Percentiles rank a stretch among this genome's conserved stretches.
phyloP scores from a whole-genome alignment of 2,113 vertebrate species.

The Rhinolophus ferrumequinum region DNA sequence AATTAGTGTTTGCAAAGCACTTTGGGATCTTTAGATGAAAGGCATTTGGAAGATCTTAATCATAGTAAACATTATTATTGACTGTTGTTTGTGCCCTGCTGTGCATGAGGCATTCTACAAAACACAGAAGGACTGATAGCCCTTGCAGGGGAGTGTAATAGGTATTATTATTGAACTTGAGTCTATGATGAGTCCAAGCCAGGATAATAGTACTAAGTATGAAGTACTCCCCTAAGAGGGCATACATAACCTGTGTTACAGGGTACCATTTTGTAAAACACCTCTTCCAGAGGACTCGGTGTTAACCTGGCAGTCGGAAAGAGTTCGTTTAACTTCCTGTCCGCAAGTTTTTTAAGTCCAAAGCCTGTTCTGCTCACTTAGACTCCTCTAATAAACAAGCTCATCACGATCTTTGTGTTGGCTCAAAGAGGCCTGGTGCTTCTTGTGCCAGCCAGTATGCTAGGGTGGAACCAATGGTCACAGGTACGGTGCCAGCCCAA shows the following conservation, averaged over 20 bases:
- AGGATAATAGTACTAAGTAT: conserved; percentile 47
- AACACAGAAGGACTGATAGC: conserved; percentile 27
- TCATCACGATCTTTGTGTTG: conserved; percentile 45
- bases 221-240: conserved; percentile 9
- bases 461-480: conserved; percentile 53
- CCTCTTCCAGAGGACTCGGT: background rate
- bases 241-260: conserved; percentile 60
- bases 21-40: conserved; percentile 69
- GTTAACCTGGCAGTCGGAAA: background rate
- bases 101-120: conserved; percentile 52
- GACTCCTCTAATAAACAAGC: conserved; percentile 48
- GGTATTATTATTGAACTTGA: conserved; percentile 65
- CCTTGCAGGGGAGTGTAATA: conserved; percentile 23
- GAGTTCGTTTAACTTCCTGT: conserved; percentile 31
- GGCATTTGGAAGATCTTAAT: conserved; percentile 54
- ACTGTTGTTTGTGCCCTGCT: conserved; percentile 52
- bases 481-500: conserved; percentile 47
- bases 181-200: conserved; percentile 3
- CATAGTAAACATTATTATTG: conserved; percentile 61
- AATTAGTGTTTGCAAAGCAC: conserved; percentile 66
- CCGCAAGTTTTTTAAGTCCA: background rate
- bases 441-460: conserved; percentile 42
- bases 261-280: conserved; percentile 64
- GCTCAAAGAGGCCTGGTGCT: background rate
- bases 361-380: conserved; percentile 49